Evolutionary conservation across 2,797 vertebrate genomes (phyloP).

Genomic region (Sebastes taczanowskii): DNA sequence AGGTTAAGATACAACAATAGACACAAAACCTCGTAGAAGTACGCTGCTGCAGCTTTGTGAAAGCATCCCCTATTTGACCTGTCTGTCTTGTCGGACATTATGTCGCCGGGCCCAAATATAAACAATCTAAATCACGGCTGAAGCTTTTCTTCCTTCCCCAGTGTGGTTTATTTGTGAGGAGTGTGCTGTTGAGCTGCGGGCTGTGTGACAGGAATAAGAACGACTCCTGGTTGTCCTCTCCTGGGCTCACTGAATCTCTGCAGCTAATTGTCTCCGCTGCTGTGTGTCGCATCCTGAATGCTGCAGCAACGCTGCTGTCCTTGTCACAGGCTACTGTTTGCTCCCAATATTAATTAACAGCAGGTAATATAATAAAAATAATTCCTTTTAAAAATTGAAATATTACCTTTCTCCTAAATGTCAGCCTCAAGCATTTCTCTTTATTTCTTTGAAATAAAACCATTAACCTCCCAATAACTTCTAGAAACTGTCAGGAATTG

Average conservation of each 20-base stretch:
- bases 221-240: slow-evolving; percentile 51
- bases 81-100: slow-evolving; percentile 33
- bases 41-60: background rate
- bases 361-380: slow-evolving; percentile 4
- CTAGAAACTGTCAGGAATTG: slow-evolving; percentile 2
- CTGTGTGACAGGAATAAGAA: slow-evolving; percentile 75
- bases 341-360: slow-evolving; percentile 5
- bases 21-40: background rate
- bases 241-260: slow-evolving; percentile 54
- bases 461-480: background rate
- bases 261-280: slow-evolving; percentile 63
- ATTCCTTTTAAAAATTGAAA: slow-evolving; percentile 3
- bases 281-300: slow-evolving; percentile 44
- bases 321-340: slow-evolving; percentile 39
- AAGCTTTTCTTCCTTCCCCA: background rate
- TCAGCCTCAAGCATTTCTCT: background rate
- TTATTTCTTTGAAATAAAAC: background rate
- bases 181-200: slow-evolving; percentile 42
- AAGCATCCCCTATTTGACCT: slow-evolving; percentile 23
- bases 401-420: background rate
- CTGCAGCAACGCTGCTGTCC: slow-evolving; percentile 39
- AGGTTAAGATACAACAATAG: background rate
- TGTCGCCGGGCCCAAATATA: background rate
- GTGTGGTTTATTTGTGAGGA: slow-evolving; percentile 34
- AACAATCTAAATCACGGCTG: slow-evolving; percentile 16